phyloP scores from a whole-genome alignment of 1,140 invertebrate genomes.

The Drosophila jambulina region DNA sequence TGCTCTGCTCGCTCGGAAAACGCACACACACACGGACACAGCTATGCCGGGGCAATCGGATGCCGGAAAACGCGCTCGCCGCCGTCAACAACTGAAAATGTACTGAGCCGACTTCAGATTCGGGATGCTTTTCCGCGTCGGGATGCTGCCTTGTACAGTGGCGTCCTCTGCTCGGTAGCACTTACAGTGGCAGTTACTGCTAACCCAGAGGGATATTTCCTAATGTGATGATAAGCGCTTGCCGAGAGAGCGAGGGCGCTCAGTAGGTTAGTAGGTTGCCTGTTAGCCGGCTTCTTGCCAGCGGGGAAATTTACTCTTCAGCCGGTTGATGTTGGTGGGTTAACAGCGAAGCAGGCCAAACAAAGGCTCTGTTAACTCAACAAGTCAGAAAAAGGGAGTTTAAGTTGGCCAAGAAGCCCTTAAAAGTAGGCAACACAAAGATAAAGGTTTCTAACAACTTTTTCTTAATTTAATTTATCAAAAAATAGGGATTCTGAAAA shows the following conservation, averaged over 20 bases:
- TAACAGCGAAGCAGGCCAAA: background rate
- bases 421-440: background rate
- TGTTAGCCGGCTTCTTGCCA: conserved; percentile 31
- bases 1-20: conserved; percentile 28
- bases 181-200: conserved; percentile 47
- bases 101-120: conserved; percentile 53
- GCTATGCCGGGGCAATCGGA: conserved; percentile 27
- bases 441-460: background rate
- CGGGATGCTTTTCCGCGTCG: conserved; percentile 4
- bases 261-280: conserved; percentile 80
- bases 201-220: conserved; percentile 27
- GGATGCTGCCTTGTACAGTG: conserved; percentile 44
- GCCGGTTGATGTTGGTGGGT: conserved; percentile 13
- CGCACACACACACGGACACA: conserved; percentile 2
- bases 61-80: conserved; percentile 68
- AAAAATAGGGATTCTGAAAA: no score
- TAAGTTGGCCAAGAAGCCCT: background rate
- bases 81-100: conserved; percentile 78
- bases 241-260: conserved; percentile 8
- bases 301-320: conserved; percentile 65
- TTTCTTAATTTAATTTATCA: background rate
- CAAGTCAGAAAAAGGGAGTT: conserved; percentile 17
- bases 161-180: conserved; percentile 33
- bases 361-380: conserved; percentile 42
- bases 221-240: conserved; percentile 51